Evolutionary conservation across 2,888 invertebrate species (phyloP).

Genomic region (Stegana nigrithorax): DNA sequence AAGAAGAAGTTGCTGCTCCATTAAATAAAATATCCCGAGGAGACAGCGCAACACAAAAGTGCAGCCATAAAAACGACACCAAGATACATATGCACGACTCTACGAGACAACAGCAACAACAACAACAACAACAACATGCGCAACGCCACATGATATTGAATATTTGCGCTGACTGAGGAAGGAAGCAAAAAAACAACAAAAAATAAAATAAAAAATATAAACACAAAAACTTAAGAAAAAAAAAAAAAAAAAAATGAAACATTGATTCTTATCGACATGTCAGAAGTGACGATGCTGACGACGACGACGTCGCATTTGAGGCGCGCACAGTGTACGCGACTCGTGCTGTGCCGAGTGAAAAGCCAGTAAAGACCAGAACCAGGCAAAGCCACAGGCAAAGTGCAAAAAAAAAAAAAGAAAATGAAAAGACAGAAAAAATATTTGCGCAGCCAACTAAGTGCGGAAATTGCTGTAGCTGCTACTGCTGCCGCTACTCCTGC

Average conservation of each 20-base stretch:
- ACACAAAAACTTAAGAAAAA: too few species aligned
- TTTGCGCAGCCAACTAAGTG: background rate
- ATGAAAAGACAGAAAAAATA: too few species aligned
- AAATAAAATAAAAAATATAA: background rate
- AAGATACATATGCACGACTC: slow-evolving; percentile 36
- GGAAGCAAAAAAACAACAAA: slow-evolving; percentile 17
- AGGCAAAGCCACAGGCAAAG: background rate
- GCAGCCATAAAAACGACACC: slow-evolving; percentile 63
- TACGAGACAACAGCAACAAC: slow-evolving; percentile 22
- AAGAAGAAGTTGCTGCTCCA: slow-evolving; percentile 35
- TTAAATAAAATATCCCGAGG: slow-evolving; percentile 60
- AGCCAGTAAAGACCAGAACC: background rate
- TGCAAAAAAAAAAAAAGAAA: too few species aligned
- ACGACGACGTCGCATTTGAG: background rate
- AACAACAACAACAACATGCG: background rate
- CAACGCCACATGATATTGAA: slow-evolving; percentile 35
- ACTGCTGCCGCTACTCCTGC: background rate
- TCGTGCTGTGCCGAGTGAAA: background rate
- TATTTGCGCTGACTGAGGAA: slow-evolving; percentile 28
- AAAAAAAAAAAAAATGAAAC: slow-evolving; percentile 51
- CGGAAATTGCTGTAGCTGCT: slow-evolving; percentile 6
- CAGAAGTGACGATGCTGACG: slow-evolving; percentile 45
- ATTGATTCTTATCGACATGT: slow-evolving; percentile 64
- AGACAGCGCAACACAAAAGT: slow-evolving; percentile 49
- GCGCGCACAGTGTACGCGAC: background rate